phyloP scores from a whole-genome alignment of 2,113 vertebrate genomes.

The Tylochromis polylepis region DNA sequence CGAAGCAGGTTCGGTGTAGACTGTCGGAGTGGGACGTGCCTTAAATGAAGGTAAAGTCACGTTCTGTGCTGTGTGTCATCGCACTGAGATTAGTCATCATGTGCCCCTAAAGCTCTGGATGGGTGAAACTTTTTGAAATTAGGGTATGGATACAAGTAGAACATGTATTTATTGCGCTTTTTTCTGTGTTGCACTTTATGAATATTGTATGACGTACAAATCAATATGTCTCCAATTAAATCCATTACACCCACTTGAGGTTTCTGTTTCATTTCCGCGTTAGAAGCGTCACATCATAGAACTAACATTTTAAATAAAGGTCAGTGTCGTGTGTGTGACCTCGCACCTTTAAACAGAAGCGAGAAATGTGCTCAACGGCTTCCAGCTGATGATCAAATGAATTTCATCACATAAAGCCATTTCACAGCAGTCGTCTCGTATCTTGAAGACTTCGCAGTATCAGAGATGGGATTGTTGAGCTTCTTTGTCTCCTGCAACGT shows the following conservation, averaged over 20 bases:
- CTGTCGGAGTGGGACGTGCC: neutral
- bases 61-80: neutral
- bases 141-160: neutral
- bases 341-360: neutral
- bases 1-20: neutral
- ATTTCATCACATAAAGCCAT: neutral
- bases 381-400: neutral
- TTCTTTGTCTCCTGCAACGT: neutral
- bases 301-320: neutral
- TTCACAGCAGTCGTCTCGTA: neutral
- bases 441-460: too few species aligned
- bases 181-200: neutral
- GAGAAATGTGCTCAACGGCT: neutral
- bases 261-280: fast-evolving
- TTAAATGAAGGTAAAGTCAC: neutral
- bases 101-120: neutral
- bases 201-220: neutral
- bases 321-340: neutral
- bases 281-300: neutral
- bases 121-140: neutral
- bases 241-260: neutral
- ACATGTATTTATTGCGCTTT: neutral
- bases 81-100: neutral
- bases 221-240: neutral
- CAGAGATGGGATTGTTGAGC: neutral